Evolutionary conservation across 1,140 invertebrate genomes (phyloP).

Genomic region (Meloidogyne floridensis): DNA sequence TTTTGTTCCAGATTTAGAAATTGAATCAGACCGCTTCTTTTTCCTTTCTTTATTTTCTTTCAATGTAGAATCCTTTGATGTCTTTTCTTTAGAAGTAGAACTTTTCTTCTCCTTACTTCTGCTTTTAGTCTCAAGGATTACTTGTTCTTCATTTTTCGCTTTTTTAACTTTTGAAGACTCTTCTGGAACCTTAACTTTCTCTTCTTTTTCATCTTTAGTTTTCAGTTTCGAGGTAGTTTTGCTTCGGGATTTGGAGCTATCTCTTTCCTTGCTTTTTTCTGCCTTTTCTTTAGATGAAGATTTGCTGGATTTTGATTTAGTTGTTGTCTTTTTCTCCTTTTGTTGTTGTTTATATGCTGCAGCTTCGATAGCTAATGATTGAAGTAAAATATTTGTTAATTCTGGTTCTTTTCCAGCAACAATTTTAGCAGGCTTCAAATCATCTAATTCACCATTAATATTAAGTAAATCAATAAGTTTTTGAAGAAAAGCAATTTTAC

Average conservation of each 20-base stretch:
- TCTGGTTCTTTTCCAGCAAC: conserved; percentile 55
- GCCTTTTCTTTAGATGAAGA: conserved; percentile 27
- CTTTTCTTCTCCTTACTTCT: conserved; percentile 25
- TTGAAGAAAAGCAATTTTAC: conserved; percentile 48
- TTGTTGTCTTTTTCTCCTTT: conserved; percentile 28
- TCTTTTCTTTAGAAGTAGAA: conserved; percentile 23
- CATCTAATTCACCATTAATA: conserved; percentile 46
- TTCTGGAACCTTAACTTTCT: conserved; percentile 13
- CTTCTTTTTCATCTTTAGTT: conserved; percentile 24
- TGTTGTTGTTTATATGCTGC: conserved; percentile 26
- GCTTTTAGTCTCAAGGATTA: background rate
- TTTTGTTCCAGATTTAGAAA: conserved; percentile 1
- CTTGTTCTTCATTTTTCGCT: conserved; percentile 9
- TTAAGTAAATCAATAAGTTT: conserved; percentile 44
- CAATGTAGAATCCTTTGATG: background rate
- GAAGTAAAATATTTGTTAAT: conserved; percentile 53
- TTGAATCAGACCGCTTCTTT: conserved; percentile 29
- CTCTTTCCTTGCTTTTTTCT: conserved; percentile 24
- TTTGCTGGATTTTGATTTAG: conserved; percentile 31
- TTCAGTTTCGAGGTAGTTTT: background rate
- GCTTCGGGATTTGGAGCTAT: conserved; percentile 11
- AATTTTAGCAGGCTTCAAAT: conserved; percentile 47
- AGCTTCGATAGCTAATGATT: conserved; percentile 49
- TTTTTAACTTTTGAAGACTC: conserved; percentile 33
- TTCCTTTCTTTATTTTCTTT: conserved; percentile 28